Percentiles rank a stretch among this genome's conserved stretches.
Conservation (phyloP, 2,888 invertebrate genomes). For the Amphiduros pacificus region DNA sequence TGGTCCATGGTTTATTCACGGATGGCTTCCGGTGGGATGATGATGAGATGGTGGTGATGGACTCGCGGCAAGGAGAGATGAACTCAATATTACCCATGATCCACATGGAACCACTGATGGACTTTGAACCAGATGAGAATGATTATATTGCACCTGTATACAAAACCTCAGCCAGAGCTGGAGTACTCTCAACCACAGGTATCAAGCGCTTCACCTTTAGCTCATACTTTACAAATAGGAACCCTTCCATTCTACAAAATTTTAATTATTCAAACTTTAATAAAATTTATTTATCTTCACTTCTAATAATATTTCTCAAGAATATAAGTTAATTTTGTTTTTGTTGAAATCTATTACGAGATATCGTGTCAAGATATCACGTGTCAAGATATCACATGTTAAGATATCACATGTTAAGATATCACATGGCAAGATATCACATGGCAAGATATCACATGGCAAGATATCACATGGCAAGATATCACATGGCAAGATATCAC, state of each 20-base stretch:
- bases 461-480: no score
- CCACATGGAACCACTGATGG: slow-evolving; percentile 65
- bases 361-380: no score
- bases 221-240: not conserved
- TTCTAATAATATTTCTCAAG: not conserved
- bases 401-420: no score
- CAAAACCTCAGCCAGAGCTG: slow-evolving; percentile 58
- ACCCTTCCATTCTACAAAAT: not conserved
- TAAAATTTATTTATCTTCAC: not conserved
- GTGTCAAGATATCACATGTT: no score
- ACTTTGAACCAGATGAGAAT: slow-evolving; percentile 60
- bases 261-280: not conserved
- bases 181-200: slow-evolving; percentile 62
- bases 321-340: not conserved
- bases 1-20: slow-evolving; percentile 60
- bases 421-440: no score
- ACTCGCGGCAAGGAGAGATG: slow-evolving; percentile 70
- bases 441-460: no score
- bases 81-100: slow-evolving; percentile 72
- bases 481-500: no score
- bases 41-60: slow-evolving; percentile 44
- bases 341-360: no score
- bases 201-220: slow-evolving; percentile 2
- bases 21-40: slow-evolving; percentile 59
- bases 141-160: slow-evolving; percentile 59